Base-by-base conservation (phyloP, 92 coral and sea anemone species). In the Micromussa lordhowensis region DNA sequence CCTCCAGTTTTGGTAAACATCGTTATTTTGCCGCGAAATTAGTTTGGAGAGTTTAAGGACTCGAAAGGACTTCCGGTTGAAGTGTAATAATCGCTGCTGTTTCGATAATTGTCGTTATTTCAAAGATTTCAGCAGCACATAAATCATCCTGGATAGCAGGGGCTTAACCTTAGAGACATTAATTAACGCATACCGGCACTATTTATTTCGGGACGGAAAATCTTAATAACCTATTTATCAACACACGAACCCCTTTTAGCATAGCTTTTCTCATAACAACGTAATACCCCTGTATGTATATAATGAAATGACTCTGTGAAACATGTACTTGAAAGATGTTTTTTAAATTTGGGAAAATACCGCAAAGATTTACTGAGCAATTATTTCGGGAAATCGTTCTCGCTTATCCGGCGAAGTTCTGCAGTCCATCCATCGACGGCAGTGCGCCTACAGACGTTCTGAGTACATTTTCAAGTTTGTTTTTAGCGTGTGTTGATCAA, bases 111-210 rank as follows among this genome's bases (percentile, higher is more conserved):
- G 86, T 10, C 78, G 78, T 48, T 70, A 68, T 68, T 82, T 57
- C 69, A 19, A 17, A 64, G 77, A 31, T 81, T 80, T 87, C 90
- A 87, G 32, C 90, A 68, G 90, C 49, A 87, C 19, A 81, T 87
- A 80, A 80, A 86, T 86, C 89, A 78, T 86, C 11, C 30, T 58
- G 59, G 59, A 26, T 64, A 21, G 83, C 68, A 61, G 36, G 80
- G 28, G 87, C 76, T 83, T 83, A 82, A 82, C 86, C 86, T 82
- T 4, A 26, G 5, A 22, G 53, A 44, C 80, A 84, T 53, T 18
- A 35, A 77, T 38, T 75, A 19, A 3, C 55, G 19, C 71, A 83
- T 4, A 44, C 22, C 30, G 19, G 31, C 79, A 71, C 1, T 68
- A 66, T 68, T 40, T 32, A 10, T 57, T 80, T 80, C 22, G 32